Evolutionary conservation across 2,797 vertebrate species (phyloP).

Genomic region (Smutsia temminckii): DNA sequence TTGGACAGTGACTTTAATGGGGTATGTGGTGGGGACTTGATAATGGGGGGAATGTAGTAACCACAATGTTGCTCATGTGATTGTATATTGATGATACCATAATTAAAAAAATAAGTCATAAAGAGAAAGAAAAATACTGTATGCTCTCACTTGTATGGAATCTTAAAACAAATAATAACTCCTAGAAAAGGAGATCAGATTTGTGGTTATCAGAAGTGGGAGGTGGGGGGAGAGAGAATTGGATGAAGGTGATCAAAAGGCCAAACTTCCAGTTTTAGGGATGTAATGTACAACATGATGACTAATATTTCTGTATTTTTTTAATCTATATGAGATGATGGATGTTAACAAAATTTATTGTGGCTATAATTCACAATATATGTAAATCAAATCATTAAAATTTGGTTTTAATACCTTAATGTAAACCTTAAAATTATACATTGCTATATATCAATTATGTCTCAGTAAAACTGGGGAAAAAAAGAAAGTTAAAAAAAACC

Average conservation of each 20-base stretch:
- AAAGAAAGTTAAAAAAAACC: not conserved
- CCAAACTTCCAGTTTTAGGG: not conserved
- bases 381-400: not conserved
- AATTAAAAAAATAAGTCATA: not conserved
- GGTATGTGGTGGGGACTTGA: too few relatives aligned
- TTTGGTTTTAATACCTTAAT: too few relatives aligned
- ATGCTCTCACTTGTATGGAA: not conserved
- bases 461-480: not conserved
- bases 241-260: not conserved
- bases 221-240: too few relatives aligned
- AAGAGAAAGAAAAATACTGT: not conserved
- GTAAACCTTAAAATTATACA: not conserved
- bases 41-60: too few relatives aligned
- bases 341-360: not conserved
- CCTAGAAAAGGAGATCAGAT: not conserved
- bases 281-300: not conserved
- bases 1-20: too few relatives aligned
- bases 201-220: not conserved
- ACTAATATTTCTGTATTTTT: not conserved
- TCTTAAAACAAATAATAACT: not conserved
- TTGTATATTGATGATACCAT: too few relatives aligned
- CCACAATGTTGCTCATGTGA: too few relatives aligned
- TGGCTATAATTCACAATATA: not conserved
- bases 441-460: not conserved
- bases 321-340: not conserved